Conservation (phyloP, 2,113 vertebrate species). For the Ameiurus melas region DNA sequence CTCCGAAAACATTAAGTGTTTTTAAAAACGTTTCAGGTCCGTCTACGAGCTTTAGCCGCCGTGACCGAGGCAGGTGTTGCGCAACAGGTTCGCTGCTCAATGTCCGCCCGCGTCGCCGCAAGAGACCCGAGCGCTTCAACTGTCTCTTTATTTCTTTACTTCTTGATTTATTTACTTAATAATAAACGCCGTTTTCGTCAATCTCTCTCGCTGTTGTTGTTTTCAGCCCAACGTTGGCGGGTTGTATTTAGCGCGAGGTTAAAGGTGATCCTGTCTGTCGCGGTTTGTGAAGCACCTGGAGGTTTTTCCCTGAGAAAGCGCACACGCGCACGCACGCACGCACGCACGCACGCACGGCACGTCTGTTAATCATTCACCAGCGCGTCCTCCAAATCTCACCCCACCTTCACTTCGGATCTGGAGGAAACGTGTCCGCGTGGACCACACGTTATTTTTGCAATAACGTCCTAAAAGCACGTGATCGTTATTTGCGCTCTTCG, state of each 20-base stretch:
- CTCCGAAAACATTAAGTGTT: neutral
- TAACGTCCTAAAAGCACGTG: neutral
- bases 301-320: neutral
- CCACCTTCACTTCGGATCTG: neutral
- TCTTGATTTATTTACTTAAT: slow-evolving; percentile 50
- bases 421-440: neutral
- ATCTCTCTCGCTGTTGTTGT: neutral
- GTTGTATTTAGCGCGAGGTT: slow-evolving; percentile 35
- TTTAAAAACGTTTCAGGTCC: neutral
- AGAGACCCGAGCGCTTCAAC: neutral
- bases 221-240: slow-evolving; percentile 50
- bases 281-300: slow-evolving; percentile 59
- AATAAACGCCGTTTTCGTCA: neutral
- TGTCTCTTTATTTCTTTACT: neutral
- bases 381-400: slow-evolving; percentile 17
- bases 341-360: slow-evolving; percentile 32
- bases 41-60: neutral
- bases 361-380: slow-evolving; percentile 62
- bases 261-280: slow-evolving; percentile 59
- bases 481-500: neutral
- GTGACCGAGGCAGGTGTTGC: slow-evolving; percentile 51
- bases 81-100: slow-evolving; percentile 56
- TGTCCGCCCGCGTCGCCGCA: slow-evolving; percentile 27
- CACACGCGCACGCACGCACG: slow-evolving; percentile 27
- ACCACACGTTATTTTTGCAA: neutral